These are phyloP conservation scores for Nematostella vectensis DNA, from an alignment of 92 coral and sea anemone species.

Conservation along the genomic window DNA sequence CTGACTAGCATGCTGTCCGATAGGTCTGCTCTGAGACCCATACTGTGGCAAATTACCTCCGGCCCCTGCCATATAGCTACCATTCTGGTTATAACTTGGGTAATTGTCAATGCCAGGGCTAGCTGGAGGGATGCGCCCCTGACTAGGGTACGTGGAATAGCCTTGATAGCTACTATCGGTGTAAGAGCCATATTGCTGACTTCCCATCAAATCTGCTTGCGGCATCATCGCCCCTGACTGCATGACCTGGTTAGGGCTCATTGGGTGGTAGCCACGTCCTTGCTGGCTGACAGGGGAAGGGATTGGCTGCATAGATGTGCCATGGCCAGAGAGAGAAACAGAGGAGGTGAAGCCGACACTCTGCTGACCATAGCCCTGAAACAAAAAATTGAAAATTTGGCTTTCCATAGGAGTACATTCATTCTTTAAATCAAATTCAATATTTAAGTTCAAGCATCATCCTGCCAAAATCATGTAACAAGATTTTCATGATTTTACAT, in stretches of 20 bases:
- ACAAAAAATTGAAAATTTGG: background rate
- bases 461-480: background rate
- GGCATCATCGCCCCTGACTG: constrained; percentile 47
- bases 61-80: constrained; percentile 23
- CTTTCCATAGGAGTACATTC: too few relatives aligned
- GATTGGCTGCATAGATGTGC: constrained; percentile 17
- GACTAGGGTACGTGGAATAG: constrained; percentile 32
- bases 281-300: constrained; percentile 28
- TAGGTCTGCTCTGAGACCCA: constrained; percentile 12
- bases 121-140: constrained; percentile 20
- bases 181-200: constrained; percentile 25
- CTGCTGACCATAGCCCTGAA: constrained; percentile 29
- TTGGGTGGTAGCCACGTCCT: constrained; percentile 23
- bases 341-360: constrained; percentile 6
- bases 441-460: too few relatives aligned
- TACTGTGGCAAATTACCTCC: constrained; percentile 6
- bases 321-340: constrained; percentile 17
- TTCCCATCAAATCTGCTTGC: constrained; percentile 43
- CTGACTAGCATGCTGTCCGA: constrained; percentile 13
- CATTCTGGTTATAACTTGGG: constrained; percentile 32
- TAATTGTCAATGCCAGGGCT: constrained; percentile 32
- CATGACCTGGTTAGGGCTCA: constrained; percentile 44
- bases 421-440: too few relatives aligned
- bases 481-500: too few relatives aligned
- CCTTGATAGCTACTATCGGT: constrained; percentile 40